phyloP scores from a whole-genome alignment of 2,797 vertebrate genomes.

The Sebastes matsubarae region DNA sequence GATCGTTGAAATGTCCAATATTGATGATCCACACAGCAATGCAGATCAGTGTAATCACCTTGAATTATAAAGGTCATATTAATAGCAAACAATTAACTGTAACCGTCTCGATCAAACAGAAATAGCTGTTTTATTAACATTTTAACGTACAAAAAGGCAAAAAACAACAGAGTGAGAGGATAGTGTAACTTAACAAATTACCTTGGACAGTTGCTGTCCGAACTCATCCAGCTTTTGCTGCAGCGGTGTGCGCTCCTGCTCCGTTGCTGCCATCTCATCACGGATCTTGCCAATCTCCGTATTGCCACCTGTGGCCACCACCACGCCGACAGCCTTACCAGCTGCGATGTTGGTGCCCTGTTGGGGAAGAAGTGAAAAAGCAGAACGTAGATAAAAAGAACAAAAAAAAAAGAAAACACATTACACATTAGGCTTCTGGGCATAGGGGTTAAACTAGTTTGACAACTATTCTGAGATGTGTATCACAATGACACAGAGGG shows the following conservation, averaged over 20 bases:
- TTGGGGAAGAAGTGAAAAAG: background rate
- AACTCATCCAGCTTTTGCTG: constrained; percentile 99
- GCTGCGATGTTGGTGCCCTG: constrained; percentile 98
- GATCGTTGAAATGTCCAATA: constrained; percentile 98
- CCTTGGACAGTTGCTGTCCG: constrained; percentile 96
- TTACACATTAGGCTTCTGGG: background rate
- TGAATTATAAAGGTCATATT: background rate
- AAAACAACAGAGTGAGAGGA: background rate
- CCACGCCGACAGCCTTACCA: constrained; percentile 96
- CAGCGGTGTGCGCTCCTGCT: constrained; percentile 96
- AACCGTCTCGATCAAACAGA: background rate
- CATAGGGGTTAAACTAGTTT: constrained; percentile 3
- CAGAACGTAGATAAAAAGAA: background rate
- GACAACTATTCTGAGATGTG: background rate
- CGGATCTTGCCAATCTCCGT: constrained; percentile 98
- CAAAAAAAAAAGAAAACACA: background rate
- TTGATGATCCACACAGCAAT: constrained; percentile 99
- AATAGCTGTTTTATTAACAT: background rate
- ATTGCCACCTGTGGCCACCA: constrained; percentile 92
- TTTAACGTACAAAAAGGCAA: background rate
- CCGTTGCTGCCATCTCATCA: constrained; percentile 96
- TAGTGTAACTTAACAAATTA: background rate
- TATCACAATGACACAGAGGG: background rate
- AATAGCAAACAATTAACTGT: background rate
- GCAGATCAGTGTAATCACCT: constrained; percentile 96